Evolutionary conservation across 2,797 vertebrate species (phyloP), one percentile per base, ranked within the genome.

Genomic region (Cichlasoma orientale): DNA sequence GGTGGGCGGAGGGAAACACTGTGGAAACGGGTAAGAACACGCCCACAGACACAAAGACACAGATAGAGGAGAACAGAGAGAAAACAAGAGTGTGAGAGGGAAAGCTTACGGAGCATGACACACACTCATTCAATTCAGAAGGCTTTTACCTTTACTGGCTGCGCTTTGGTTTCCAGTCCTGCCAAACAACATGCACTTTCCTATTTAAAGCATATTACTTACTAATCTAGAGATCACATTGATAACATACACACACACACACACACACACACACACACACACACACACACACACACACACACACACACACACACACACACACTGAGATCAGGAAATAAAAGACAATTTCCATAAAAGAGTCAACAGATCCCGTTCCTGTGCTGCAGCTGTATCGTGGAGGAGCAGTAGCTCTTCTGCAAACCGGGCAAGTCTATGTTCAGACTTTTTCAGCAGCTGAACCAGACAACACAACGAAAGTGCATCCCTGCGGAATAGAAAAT

Each of bases 401-500:
- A 66, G 38, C 38, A 66, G 61, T 16, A 66, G 61, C 14, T 47
- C 38, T 12, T 1, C 23, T 44, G 14, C 59, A 47, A 47, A 3
- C 1, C 19, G 9, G 61, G 25, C 23, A 7, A 29, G 41, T 68
- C 0, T 29, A 18, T 27, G 61, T 27, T 38, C 23, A 19, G 10
- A 8, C 0, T 50, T 25, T n/a, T 50, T 19, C 21, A 68, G 63
- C 63, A 50, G 41, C 44, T 50, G 25, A n/a, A 68, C 27, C 25
- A 50, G 41, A 68, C 25, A 27, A 8, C 63, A 68, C 41, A n/a
- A 50, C 27, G 41, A 86, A 81, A 89, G 75, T 71, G 66, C 12
- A 25, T 80, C 80, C 85, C 79, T 27, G 75, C 1, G 79, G 84
- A 88, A 63, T 38, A 68, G 33, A 69, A 72, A 76, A 75, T 59